A percentile compares a stretch with the other conserved stretches of the same genome.
Conservation (phyloP, 2,797 vertebrate genomes). For the Pempheris klunzingeri region DNA sequence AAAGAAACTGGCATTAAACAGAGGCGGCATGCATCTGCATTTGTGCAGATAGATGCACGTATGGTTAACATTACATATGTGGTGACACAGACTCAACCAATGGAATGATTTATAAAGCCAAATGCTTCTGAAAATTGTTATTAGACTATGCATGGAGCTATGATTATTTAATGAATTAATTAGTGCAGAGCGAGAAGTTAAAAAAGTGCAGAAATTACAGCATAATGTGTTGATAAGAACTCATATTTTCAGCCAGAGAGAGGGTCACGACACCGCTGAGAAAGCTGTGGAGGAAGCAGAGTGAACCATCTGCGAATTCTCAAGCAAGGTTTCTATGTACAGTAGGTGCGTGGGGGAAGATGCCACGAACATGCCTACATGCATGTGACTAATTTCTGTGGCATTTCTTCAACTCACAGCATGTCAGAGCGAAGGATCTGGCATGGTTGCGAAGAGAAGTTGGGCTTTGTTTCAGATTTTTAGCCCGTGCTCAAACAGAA, state of each 20-base stretch:
- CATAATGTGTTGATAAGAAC: conserved; percentile 56
- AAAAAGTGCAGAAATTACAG: conserved; percentile 44
- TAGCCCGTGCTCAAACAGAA: conserved; percentile 1
- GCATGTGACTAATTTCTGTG: conserved; percentile 64
- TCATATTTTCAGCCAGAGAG: conserved; percentile 56
- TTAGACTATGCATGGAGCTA: conserved; percentile 8
- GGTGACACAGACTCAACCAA: not conserved
- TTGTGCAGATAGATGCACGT: conserved; percentile 11
- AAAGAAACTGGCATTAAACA: conserved; percentile 25
- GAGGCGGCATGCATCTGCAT: conserved; percentile 16
- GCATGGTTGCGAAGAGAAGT: conserved; percentile 17
- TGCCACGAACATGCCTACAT: conserved; percentile 59
- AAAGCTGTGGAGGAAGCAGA: conserved; percentile 72
- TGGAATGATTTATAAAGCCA: conserved; percentile 15
- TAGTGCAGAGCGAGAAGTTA: conserved; percentile 47
- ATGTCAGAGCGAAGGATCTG: conserved; percentile 26
- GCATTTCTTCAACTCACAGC: conserved; percentile 53
- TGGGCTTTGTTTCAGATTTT: not conserved
- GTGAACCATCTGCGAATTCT: conserved; percentile 77
- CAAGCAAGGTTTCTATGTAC: conserved; percentile 55
- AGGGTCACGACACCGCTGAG: conserved; percentile 64
- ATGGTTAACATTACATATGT: conserved; percentile 28
- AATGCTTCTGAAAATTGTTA: conserved; percentile 26
- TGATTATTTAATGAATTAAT: conserved; percentile 42
- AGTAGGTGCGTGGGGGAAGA: conserved; percentile 58